Conservation (phyloP, 2,797 vertebrate genomes). For the Ctenosaura bakeri region DNA sequence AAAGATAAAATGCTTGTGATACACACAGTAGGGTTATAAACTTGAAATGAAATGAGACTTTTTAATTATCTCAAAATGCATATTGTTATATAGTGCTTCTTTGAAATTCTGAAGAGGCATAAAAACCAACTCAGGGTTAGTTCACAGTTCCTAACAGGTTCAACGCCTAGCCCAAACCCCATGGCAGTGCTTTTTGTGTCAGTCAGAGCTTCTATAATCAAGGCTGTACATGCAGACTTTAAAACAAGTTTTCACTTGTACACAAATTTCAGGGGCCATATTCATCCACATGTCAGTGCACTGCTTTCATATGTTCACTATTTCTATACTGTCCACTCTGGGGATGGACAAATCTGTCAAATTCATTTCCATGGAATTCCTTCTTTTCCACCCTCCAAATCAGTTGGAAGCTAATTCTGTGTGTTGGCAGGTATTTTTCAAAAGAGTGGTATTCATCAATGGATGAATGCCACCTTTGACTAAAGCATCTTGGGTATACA, state of each 20-base stretch:
- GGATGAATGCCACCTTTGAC: too few relatives aligned
- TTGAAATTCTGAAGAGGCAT: slow-evolving; percentile 18
- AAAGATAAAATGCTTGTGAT: slow-evolving; percentile 42
- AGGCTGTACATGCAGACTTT: background rate
- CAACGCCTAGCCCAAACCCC: background rate
- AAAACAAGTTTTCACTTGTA: too few relatives aligned
- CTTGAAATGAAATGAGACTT: slow-evolving; percentile 21
- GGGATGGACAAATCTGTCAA: too few relatives aligned
- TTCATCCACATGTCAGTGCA: background rate
- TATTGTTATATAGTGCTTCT: slow-evolving; percentile 12
- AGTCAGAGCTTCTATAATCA: too few relatives aligned
- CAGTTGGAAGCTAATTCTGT: too few relatives aligned
- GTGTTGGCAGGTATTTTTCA: too few relatives aligned
- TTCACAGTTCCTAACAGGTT: background rate
- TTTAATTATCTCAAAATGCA: slow-evolving; percentile 35
- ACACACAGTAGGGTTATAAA: slow-evolving; percentile 1
- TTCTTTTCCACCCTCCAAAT: too few relatives aligned
- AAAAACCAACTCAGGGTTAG: background rate
- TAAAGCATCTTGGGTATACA: too few relatives aligned
- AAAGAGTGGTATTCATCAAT: too few relatives aligned
- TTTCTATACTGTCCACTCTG: background rate
- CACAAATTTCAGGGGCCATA: background rate
- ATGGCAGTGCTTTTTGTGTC: background rate
- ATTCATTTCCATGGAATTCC: too few relatives aligned
- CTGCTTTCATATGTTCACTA: too few relatives aligned